phyloP scores from a whole-genome alignment of 2,888 invertebrate species.

The Scaptomyza polygonia region DNA sequence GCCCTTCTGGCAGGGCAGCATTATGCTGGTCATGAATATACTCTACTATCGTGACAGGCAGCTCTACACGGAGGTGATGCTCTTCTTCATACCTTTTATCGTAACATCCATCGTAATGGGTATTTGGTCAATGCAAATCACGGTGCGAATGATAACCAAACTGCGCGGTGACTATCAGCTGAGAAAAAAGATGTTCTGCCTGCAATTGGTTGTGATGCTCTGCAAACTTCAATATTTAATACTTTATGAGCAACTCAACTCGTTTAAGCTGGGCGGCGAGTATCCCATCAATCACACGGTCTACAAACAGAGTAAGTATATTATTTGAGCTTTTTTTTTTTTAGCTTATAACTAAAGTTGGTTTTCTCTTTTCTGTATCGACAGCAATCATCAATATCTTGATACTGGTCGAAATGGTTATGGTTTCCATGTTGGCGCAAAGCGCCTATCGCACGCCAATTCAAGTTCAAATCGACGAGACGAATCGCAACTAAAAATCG shows the following conservation, averaged over 20 bases:
- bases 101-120: conserved; percentile 82
- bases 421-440: conserved; percentile 82
- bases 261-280: conserved; percentile 71
- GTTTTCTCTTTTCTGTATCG: not conserved
- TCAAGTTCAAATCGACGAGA: conserved; percentile 65
- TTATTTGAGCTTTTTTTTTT: not conserved
- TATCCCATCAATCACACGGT: conserved; percentile 83
- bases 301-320: conserved; percentile 81
- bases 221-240: conserved; percentile 82
- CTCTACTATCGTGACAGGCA: conserved; percentile 77
- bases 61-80: conserved; percentile 68
- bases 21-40: conserved; percentile 81
- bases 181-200: conserved; percentile 80
- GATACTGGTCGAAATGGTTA: conserved; percentile 82
- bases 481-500: conserved; percentile 29
- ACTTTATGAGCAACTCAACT: conserved; percentile 75
- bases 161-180: conserved; percentile 79
- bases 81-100: conserved; percentile 83
- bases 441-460: conserved; percentile 80
- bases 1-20: conserved; percentile 81
- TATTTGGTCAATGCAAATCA: conserved; percentile 82
- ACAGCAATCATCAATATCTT: conserved; percentile 82
- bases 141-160: conserved; percentile 78
- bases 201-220: conserved; percentile 82
- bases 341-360: not conserved